phyloP scores from a whole-genome alignment of 2,888 invertebrate genomes.

The Acholoe squamosa region DNA sequence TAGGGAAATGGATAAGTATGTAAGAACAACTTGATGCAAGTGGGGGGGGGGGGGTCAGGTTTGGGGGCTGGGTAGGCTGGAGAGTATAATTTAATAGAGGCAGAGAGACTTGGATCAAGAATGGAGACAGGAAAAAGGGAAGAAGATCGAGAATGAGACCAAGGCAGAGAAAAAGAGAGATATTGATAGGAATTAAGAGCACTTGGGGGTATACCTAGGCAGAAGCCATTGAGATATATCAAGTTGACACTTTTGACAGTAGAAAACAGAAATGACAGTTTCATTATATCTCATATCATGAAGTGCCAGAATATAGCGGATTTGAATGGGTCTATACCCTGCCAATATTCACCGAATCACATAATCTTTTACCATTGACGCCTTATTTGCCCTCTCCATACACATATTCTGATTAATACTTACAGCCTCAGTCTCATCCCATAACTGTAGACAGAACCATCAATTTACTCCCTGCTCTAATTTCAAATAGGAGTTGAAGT shows the following conservation, averaged over 20 bases:
- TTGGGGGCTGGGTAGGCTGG: neutral
- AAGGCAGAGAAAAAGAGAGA: neutral
- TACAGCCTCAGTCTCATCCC: neutral
- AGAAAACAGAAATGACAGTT: too few species aligned
- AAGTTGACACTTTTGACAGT: too few species aligned
- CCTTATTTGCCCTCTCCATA: neutral
- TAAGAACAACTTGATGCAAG: too few species aligned
- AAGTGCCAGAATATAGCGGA: too few species aligned
- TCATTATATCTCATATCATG: too few species aligned
- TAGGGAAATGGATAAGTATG: too few species aligned
- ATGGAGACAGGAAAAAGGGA: neutral
- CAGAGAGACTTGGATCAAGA: neutral
- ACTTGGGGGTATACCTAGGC: too few species aligned
- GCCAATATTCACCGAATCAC: neutral
- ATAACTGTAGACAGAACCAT: neutral
- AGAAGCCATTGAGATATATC: too few species aligned
- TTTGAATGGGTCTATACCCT: neutral
- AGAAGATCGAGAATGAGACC: neutral
- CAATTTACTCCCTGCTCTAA: conserved; percentile 36
- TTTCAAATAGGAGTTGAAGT: conserved; percentile 53
- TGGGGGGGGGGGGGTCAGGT: neutral
- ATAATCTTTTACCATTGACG: neutral
- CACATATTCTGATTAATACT: too few species aligned
- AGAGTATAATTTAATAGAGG: too few species aligned
- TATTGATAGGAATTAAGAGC: neutral